Evolutionary conservation across 2,113 vertebrate species (phyloP), one percentile per base, ranked within the genome.

Genomic region (Abramis brama): DNA sequence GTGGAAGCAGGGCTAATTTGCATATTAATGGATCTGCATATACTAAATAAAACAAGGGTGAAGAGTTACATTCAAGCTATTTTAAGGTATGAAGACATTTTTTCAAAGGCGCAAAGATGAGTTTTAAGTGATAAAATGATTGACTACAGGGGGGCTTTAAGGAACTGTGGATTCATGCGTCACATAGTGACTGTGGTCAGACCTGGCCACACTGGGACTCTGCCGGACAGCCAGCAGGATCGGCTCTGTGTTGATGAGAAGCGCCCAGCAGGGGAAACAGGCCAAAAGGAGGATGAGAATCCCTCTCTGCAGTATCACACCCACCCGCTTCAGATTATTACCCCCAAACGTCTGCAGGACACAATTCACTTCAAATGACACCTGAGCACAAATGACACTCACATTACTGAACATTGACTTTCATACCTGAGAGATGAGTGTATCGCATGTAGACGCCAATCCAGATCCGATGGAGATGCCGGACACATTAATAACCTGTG

Each of bases 211-310:
- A 2, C 93, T 91, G 0, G 93, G 90, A 73, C 96, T 95, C 92
- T 97, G 97, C 36, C 36, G 88, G 86, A 96, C 92, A 77, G 95
- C 94, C 86, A 97, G 92, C 79, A 98, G 91, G 75, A 98, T 93
- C 27, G 79, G 90, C 87, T 97, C 92, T 0, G 97, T 97, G 94
- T 97, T 99, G 89, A 98, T 89, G 81, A 98, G 96, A 52, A 97
- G 2, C 0, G 96, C 97, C 97, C 97, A 99, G 92, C 97, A 99
- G 52, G 97, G 97, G 62, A 97, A 96, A 92, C 97, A 97, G 88
- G 94, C 95, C 2, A 98, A 92, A 10, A 98, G 94, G 36, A 98
- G 93, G 75, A 97, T 95, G 77, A 98, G 92, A 36, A 92, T 79
- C 1, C 95, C 95, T 1, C 94, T 92, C 88, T 99, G 98, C 73